Base-by-base conservation (phyloP, 2,797 vertebrate species). In the Sphenopsis melanotis region DNA sequence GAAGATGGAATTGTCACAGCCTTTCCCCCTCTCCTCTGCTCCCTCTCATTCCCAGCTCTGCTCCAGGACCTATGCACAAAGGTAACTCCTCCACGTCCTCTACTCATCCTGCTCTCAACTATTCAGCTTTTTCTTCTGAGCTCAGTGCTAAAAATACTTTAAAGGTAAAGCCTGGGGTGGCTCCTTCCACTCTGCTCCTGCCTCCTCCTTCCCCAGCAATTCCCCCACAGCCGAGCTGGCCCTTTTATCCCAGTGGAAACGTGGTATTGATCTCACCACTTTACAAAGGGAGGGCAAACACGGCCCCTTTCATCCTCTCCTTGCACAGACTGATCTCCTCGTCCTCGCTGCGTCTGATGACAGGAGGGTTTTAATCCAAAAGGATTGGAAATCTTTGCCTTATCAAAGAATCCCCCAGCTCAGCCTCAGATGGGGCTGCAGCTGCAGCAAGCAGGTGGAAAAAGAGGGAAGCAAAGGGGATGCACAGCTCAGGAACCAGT, bases 71-170 rank as follows among this genome's bases (percentile, higher is more conserved):
- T 83, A 17, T 6, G 83, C 72, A 18, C 78, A 15, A 23, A 66
- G 57, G 75, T 3, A 55, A 21, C 93, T 49, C 66, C 32, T 9
- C 22, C 2, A 29, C 1, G 75, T 61, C 94, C 90, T 93, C 78
- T 72, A 2, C 81, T 82, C 19, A 41, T 94, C 95, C 92, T 87
- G 61, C 85, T 81, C 91, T 74, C 27, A 22, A 77, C 69, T 44
- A 21, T 14, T 79, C 5, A 1, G 9, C 26, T 71, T 82, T 91
- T 94, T 56, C 89, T 86, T 26, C 24, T 10, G 3, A 83, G 72
- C 89, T 90, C 17, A 0, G 20, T n/a, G 47, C 95, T 94, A 90
- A 97, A 97, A 97, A 92, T 87, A 87, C 76, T 90, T 81, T 42
- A 18, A 89, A 86, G 61, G 77, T 78, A 70, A 91, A 78, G 47